Percentiles rank a stretch among this genome's conserved stretches.
phyloP scores from a whole-genome alignment of 2,888 invertebrate genomes.

The Trachelus stipa region DNA sequence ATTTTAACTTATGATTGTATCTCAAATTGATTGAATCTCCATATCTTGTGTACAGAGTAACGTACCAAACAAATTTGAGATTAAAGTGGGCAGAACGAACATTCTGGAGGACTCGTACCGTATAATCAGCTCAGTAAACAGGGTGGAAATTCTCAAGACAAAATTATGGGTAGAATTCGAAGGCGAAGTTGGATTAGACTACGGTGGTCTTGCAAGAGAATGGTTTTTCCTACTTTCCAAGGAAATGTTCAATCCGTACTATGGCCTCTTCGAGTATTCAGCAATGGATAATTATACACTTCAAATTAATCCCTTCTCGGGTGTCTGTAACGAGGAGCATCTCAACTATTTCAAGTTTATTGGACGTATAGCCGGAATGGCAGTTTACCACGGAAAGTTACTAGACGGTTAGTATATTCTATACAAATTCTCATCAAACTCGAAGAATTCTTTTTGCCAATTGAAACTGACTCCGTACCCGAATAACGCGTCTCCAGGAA shows the following conservation, averaged over 20 bases:
- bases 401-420: constrained; percentile 81
- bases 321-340: constrained; percentile 97
- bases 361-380: constrained; percentile 98
- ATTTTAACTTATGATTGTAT: not conserved
- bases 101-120: constrained; percentile 98
- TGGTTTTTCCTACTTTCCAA: constrained; percentile 99
- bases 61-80: constrained; percentile 98
- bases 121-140: constrained; percentile 90
- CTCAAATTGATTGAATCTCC: not conserved
- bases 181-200: constrained; percentile 95
- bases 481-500: not conserved
- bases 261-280: constrained; percentile 99
- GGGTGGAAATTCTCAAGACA: constrained; percentile 93
- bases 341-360: constrained; percentile 98
- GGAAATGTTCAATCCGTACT: constrained; percentile 99
- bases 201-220: constrained; percentile 96
- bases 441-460: constrained; percentile 1
- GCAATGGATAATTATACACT: constrained; percentile 99
- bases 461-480: constrained; percentile 1
- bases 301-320: constrained; percentile 98
- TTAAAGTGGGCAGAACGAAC: constrained; percentile 89
- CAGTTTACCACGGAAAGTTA: constrained; percentile 98
- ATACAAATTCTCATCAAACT: not conserved
- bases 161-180: constrained; percentile 99
- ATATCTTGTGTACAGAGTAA: constrained; percentile 77